Base-by-base conservation (phyloP, 2,113 vertebrate genomes). In the Bungarus multicinctus region DNA sequence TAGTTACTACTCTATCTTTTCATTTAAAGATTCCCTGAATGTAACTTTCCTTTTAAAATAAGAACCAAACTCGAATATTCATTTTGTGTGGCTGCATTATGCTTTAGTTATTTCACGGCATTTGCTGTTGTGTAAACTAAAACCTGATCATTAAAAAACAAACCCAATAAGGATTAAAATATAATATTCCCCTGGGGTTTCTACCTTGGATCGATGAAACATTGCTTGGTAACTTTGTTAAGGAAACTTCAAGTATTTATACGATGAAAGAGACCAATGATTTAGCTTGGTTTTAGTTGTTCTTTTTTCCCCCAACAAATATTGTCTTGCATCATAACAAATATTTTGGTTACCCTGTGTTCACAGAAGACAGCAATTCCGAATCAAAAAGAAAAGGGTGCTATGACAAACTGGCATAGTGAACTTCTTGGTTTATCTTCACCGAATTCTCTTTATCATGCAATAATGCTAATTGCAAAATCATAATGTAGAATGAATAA, bases 301-400 rank as follows among this genome's bases (percentile, higher is more conserved):
- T 90, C 85, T 81, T 94, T 93, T 92, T 30, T 7, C 3, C 22
- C 87, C 34, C 87, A 92, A 94, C 95, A 60, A 94, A 53, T 90
- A 27, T 4, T 52, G 89, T 87, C 1, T 3, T 58, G 88, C 87
- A 93, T 91, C 0, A 47, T 30, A 89, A 30, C 43, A 88, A 20
- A 43, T 81, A 55, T 92, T 88, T 74, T 57, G 18, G 87, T 54
- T 58, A 18, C 45, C 11, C 8, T 25, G 9, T 23, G 27, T 50
- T 50, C 3, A 50, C 43, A 34, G 18, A 87, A 23, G 50, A 16
- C 30, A 64, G 57, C n/a, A 34, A 6, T 34, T 20, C 4, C 16
- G 54, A 57, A 16, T 3, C 16, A 18, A 27, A 87, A 58, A 3
- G n/a, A 43, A 45, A 47, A 8, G 2, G 10, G 18, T 27, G 34